A percentile compares a stretch with the other conserved stretches of the same genome.
Evolutionary conservation across 2,797 vertebrate genomes (phyloP).

Genomic region (Melanotaenia parkinsoni): DNA sequence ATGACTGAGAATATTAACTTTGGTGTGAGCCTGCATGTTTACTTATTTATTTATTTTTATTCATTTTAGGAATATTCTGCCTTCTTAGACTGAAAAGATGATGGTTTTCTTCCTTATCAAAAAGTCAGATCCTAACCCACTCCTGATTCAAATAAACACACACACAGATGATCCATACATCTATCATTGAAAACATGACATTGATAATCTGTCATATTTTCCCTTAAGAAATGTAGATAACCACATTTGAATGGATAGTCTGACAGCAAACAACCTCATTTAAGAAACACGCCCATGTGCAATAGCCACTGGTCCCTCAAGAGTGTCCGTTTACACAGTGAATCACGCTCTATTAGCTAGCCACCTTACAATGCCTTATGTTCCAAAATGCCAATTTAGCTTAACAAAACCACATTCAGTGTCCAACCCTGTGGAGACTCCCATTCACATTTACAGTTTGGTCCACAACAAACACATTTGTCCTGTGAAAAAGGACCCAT

Average conservation of each 20-base stretch:
- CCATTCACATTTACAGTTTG: too few species aligned
- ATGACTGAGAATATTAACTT: not conserved
- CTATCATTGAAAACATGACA: not conserved
- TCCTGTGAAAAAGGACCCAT: not conserved
- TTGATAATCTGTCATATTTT: not conserved
- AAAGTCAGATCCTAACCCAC: not conserved
- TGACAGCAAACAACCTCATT: conserved; percentile 12
- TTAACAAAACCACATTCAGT: not conserved
- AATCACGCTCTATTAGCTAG: not conserved
- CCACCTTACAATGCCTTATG: not conserved
- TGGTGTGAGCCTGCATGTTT: not conserved
- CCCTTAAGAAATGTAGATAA: not conserved
- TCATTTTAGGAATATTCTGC: not conserved
- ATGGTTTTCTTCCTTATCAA: not conserved
- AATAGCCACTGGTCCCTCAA: not conserved
- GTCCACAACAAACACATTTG: not conserved
- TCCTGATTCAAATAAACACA: not conserved
- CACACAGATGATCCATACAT: not conserved
- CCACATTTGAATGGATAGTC: not conserved
- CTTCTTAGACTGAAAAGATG: not conserved
- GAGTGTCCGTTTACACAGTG: not conserved
- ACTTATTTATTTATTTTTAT: not conserved
- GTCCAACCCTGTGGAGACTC: not conserved
- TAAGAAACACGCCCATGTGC: not conserved
- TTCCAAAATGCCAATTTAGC: not conserved